These are phyloP conservation scores for Thymallus thymallus DNA, from an alignment of 2,113 vertebrate species.

Conservation along the genomic window DNA sequence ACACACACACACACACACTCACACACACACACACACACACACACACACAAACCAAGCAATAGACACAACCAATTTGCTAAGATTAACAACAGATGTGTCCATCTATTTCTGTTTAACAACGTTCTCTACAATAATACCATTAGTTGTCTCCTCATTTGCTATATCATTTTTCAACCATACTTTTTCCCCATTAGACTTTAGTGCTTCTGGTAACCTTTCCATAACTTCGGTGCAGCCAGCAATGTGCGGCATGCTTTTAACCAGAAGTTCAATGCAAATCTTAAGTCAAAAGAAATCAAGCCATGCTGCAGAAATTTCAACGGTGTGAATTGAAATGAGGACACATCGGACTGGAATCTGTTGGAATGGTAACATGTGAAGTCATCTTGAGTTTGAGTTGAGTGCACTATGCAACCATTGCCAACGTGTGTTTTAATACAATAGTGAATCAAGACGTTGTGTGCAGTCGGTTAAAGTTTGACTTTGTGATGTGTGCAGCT, in stretches of 20 bases:
- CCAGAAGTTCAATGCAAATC: constrained; percentile 37
- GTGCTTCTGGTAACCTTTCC: constrained; percentile 51
- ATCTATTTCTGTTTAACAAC: constrained; percentile 55
- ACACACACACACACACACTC: constrained; percentile 23
- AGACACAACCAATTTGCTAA: constrained; percentile 63
- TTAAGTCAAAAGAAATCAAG: constrained; percentile 47
- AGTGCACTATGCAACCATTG: constrained; percentile 24
- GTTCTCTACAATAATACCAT: constrained; percentile 60
- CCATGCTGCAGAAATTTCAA: constrained; percentile 22
- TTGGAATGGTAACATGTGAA: constrained; percentile 32
- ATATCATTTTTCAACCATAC: constrained; percentile 63
- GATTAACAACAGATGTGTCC: constrained; percentile 71
- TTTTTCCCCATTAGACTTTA: constrained; percentile 51
- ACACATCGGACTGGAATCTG: constrained; percentile 27
- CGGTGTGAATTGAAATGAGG: constrained; percentile 36
- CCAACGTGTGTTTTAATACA: constrained; percentile 48
- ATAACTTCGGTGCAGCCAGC: constrained; percentile 39
- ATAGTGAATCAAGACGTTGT: constrained; percentile 41
- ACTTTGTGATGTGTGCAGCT: constrained; percentile 62
- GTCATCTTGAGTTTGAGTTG: constrained; percentile 19
- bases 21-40: constrained; percentile 16
- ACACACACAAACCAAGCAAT: constrained; percentile 48
- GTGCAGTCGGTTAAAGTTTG: constrained; percentile 55
- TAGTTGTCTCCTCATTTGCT: constrained; percentile 60
- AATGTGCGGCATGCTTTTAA: constrained; percentile 37